These are phyloP conservation scores for Maniola jurtina DNA, from an alignment of 1,140 invertebrate species.

Conservation along the genomic window DNA sequence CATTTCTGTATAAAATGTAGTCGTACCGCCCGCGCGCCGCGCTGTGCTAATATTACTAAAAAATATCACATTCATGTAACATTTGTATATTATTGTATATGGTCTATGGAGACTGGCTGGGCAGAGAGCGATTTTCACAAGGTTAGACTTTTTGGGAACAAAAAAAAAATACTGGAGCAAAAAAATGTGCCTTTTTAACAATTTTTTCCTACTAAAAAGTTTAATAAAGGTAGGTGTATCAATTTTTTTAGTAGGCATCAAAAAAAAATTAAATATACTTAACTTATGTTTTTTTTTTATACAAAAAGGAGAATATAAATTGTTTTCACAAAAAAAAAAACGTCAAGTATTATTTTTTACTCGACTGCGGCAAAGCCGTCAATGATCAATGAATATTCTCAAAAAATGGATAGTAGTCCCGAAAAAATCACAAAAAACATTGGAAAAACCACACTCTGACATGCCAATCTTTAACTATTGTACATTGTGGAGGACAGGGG, in stretches of 20 bases:
- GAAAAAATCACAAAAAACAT: slow-evolving; percentile 6
- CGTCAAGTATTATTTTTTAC: no score
- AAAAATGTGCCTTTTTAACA: slow-evolving; percentile 3
- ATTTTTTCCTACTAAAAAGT: not conserved
- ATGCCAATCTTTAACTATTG: slow-evolving; percentile 58
- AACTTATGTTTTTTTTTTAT: no score
- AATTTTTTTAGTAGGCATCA: no score
- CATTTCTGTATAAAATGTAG: slow-evolving; percentile 30
- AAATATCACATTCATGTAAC: slow-evolving; percentile 71
- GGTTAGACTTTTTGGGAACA: slow-evolving; percentile 32
- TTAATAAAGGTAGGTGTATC: not conserved
- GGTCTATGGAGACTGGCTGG: slow-evolving; percentile 55
- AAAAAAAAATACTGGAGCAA: not conserved
- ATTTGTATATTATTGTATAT: slow-evolving; percentile 73
- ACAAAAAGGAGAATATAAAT: no score
- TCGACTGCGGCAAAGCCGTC: no score
- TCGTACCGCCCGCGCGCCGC: slow-evolving; percentile 47
- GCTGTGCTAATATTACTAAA: slow-evolving; percentile 47
- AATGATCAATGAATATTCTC: not conserved
- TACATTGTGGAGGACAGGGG: slow-evolving; percentile 68
- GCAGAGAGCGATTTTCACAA: slow-evolving; percentile 41
- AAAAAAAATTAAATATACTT: no score
- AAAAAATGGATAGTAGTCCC: not conserved
- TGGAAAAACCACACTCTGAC: slow-evolving; percentile 52
- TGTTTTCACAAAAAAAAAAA: no score